Percentiles rank a stretch among this genome's conserved stretches.
These are phyloP conservation scores for cattle (Bos taurus) DNA, from an alignment of 2,113 vertebrate genomes.

Conservation along the genomic window ARS-UCD2.0 NC_037334.1:79485001-79485500, in stretches of 20 bases:
- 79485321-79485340: not conserved
- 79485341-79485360: not conserved
- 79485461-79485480: not conserved
- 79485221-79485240: not conserved
- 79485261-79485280: not conserved
- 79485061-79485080: not conserved
- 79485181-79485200: not conserved
- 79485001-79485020: not conserved
- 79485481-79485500: not conserved
- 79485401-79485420: constrained; percentile 43
- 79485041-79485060: not conserved
- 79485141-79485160: not conserved
- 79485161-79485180: not conserved
- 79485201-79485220: not conserved
- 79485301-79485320: not conserved
- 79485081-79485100: not conserved
- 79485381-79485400: not conserved
- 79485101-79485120: not conserved
- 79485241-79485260: not conserved
- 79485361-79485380: not conserved
- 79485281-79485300: not conserved
- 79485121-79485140: not conserved
- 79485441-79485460: not conserved
- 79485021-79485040: not conserved
- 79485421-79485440: constrained; percentile 21